Evolutionary conservation across 2,113 vertebrate species (phyloP).

Genomic region (Coturnix japonica): DNA sequence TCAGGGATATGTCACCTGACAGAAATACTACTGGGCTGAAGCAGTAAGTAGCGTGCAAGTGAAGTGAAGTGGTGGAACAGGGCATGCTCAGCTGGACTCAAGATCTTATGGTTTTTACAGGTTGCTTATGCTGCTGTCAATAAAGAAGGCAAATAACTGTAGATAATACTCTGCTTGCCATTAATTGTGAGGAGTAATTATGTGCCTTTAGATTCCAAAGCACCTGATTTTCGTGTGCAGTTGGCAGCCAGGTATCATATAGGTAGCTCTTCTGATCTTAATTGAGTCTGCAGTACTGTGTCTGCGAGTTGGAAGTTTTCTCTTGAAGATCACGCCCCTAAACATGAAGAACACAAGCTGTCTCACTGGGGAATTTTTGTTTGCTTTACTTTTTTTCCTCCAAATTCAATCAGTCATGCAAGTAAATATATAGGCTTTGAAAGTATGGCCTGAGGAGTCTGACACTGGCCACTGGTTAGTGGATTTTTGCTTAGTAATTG

Average conservation of each 20-base stretch:
- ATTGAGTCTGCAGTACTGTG: background rate
- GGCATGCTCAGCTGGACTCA: background rate
- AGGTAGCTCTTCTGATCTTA: background rate
- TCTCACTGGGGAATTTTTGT: background rate
- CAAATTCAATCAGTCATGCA: background rate
- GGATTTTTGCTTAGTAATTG: slow-evolving; percentile 64
- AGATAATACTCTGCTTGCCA: background rate
- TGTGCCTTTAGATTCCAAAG: background rate
- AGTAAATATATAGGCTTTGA: background rate
- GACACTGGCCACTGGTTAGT: slow-evolving; percentile 55
- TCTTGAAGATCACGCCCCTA: background rate
- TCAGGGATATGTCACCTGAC: background rate
- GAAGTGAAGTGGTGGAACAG: background rate
- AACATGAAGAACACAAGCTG: background rate
- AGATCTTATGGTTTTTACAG: background rate
- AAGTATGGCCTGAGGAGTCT: slow-evolving; percentile 48
- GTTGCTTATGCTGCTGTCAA: background rate
- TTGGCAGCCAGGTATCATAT: background rate
- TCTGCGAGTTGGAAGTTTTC: background rate
- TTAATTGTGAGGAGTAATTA: background rate
- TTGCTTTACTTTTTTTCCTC: background rate
- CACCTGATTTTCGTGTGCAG: background rate
- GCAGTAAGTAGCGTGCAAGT: background rate
- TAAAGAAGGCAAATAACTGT: background rate
- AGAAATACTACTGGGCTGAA: slow-evolving; percentile 13